These are phyloP conservation scores for Petrolisthes cinctipes DNA, from an alignment of 2,888 invertebrate genomes.

Conservation along the genomic window DNA sequence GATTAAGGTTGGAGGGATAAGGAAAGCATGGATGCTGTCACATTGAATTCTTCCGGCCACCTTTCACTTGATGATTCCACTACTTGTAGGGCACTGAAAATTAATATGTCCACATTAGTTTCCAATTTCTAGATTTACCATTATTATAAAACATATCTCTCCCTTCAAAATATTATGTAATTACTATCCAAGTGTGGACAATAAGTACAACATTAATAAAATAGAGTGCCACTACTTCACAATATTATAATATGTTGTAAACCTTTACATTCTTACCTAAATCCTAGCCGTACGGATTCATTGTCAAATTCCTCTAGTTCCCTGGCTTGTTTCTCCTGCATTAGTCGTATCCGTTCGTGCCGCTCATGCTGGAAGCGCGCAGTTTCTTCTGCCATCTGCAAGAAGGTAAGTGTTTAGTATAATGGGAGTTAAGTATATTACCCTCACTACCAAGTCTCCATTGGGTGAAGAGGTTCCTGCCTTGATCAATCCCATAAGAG, in stretches of 20 bases:
- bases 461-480: too few species aligned
- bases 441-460: too few species aligned
- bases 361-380: conserved; percentile 92
- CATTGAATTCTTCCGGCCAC: conserved; percentile 63
- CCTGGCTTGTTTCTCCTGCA: conserved; percentile 90
- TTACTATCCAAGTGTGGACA: too few species aligned
- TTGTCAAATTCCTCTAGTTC: conserved; percentile 94
- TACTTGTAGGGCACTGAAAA: conserved; percentile 57
- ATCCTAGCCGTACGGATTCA: conserved; percentile 92
- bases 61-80: conserved; percentile 63
- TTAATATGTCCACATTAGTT: too few species aligned
- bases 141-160: too few species aligned
- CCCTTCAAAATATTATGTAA: too few species aligned
- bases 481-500: too few species aligned
- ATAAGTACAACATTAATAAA: neutral
- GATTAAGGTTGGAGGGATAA: conserved; percentile 62
- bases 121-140: too few species aligned
- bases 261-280: conserved; percentile 69
- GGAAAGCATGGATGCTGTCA: conserved; percentile 63
- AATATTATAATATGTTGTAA: neutral
- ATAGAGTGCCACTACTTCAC: neutral
- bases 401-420: neutral
- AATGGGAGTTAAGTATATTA: neutral
- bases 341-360: conserved; percentile 86
- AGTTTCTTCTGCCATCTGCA: conserved; percentile 91